Evolutionary conservation across 1,140 invertebrate species (phyloP).

Genomic region (Drosophila takahashii): DNA sequence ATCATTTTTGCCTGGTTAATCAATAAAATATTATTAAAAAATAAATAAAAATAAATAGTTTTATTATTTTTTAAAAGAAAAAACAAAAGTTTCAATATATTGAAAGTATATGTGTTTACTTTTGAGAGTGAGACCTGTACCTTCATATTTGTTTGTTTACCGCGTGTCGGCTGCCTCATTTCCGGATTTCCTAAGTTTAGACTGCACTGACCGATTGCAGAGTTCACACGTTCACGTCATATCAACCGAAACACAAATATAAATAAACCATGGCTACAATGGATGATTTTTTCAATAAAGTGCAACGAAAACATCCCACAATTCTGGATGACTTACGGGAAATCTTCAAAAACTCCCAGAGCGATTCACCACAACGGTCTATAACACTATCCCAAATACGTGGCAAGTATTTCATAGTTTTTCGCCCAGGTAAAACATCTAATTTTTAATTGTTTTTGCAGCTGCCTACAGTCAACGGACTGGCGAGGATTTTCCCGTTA

Average conservation of each 20-base stretch:
- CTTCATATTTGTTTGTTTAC: slow-evolving; percentile 23
- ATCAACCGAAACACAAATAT: not conserved
- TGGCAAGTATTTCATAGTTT: slow-evolving; percentile 35
- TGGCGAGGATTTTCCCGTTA: slow-evolving; percentile 51
- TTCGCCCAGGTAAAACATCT: not conserved
- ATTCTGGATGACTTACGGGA: slow-evolving; percentile 30
- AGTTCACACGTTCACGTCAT: slow-evolving; percentile 17
- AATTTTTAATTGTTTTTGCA: slow-evolving; percentile 22
- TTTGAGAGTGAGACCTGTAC: not conserved
- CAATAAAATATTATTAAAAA: no score
- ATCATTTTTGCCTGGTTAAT: no score
- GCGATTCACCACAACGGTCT: slow-evolving; percentile 34
- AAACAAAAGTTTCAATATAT: not conserved
- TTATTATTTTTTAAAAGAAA: not conserved
- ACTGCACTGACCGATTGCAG: slow-evolving; percentile 22
- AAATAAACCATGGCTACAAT: slow-evolving; percentile 34
- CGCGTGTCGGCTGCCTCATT: not conserved
- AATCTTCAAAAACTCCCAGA: slow-evolving; percentile 34
- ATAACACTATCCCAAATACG: slow-evolving; percentile 59
- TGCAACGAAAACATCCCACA: slow-evolving; percentile 36
- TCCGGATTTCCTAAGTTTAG: slow-evolving; percentile 27
- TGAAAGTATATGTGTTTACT: no score
- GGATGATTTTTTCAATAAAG: slow-evolving; percentile 55
- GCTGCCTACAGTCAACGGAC: slow-evolving; percentile 43
- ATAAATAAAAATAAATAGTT: no score